Conservation (phyloP, 2,888 invertebrate species). For the Eristalinus aeneus region DNA sequence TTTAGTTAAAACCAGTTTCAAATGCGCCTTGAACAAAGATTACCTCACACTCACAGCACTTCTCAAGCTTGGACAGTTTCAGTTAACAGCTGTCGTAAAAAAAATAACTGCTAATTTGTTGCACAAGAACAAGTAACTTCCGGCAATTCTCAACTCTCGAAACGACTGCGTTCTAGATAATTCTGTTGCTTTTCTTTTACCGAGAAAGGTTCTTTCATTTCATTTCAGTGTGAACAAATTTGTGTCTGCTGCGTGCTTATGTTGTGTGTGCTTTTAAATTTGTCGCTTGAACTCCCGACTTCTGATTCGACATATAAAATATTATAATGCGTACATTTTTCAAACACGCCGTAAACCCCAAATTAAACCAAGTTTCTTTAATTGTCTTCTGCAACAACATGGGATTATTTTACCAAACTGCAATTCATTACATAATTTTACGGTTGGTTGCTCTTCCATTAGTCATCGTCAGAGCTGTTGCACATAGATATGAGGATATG, state of each 20-base stretch:
- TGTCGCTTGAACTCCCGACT: no score
- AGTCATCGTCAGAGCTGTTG: background rate
- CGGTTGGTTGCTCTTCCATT: background rate
- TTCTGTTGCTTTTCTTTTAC: background rate
- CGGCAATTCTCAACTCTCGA: background rate
- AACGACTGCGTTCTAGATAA: background rate
- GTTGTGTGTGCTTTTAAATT: no score
- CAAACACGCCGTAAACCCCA: no score
- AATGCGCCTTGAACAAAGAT: background rate
- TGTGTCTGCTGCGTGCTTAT: no score
- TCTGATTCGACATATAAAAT: no score
- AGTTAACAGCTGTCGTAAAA: background rate
- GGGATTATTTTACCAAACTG: background rate
- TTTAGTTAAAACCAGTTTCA: background rate
- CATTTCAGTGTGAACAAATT: no score
- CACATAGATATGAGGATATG: background rate
- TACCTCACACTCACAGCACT: background rate
- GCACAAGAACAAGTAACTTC: background rate
- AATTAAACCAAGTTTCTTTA: no score
- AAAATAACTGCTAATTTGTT: background rate
- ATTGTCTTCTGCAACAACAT: background rate
- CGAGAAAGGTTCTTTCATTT: no score
- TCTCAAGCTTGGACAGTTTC: no score
- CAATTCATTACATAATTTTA: background rate
- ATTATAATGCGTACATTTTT: no score